Evolutionary conservation across 2,888 invertebrate genomes (phyloP).

Genomic region (Stenurella melanura): DNA sequence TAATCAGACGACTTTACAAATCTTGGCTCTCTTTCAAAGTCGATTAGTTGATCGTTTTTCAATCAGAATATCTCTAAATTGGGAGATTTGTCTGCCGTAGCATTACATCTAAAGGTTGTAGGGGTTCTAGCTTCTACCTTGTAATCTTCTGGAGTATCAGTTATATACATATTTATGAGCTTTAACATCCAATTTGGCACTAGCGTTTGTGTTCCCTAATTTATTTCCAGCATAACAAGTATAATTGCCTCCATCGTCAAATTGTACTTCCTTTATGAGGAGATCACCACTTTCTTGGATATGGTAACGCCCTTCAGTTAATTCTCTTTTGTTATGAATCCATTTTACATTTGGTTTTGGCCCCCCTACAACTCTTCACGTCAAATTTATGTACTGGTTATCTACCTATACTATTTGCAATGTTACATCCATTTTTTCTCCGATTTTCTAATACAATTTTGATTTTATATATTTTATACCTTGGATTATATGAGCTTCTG

Average conservation of each 20-base stretch:
- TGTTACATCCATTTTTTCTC: constrained; percentile 95
- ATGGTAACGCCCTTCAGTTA: constrained; percentile 93
- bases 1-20: constrained; percentile 92
- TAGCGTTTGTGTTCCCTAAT: constrained; percentile 88
- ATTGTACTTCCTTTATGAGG: constrained; percentile 87
- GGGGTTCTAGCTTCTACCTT: constrained; percentile 92
- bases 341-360: constrained; percentile 96
- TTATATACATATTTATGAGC: constrained; percentile 90
- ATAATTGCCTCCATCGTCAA: constrained; percentile 94
- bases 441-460: constrained; percentile 86
- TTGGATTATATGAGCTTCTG: constrained; percentile 82
- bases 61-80: constrained; percentile 89
- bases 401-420: constrained; percentile 97
- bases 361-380: constrained; percentile 95
- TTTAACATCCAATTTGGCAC: constrained; percentile 88
- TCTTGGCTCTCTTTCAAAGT: constrained; percentile 89
- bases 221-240: constrained; percentile 94
- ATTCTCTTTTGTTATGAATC: constrained; percentile 87
- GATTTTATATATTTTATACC: constrained; percentile 82
- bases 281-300: constrained; percentile 87
- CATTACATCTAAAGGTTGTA: constrained; percentile 96
- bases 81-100: constrained; percentile 90
- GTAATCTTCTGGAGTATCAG: constrained; percentile 91
- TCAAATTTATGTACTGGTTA: constrained; percentile 86
- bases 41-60: constrained; percentile 89